Evolutionary conservation across 2,888 invertebrate species (phyloP).

Genomic region (Sphecodes monilicornis): DNA sequence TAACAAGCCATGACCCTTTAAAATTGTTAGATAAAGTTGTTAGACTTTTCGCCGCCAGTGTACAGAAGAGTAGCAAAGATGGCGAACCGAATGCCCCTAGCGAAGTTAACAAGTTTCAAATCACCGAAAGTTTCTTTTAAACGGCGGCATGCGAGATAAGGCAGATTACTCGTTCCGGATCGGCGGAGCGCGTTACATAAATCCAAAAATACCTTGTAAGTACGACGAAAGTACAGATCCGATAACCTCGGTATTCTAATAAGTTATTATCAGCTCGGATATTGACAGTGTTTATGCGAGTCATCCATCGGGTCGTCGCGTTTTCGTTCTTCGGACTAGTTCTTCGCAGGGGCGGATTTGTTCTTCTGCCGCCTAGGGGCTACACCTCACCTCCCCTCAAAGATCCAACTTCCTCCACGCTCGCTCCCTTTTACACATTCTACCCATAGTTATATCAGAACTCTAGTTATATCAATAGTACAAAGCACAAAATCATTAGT

Average conservation of each 20-base stretch:
- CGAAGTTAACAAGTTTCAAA: not conserved
- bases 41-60: not conserved
- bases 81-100: not conserved
- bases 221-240: slow-evolving; percentile 16
- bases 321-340: not conserved
- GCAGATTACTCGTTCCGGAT: not conserved
- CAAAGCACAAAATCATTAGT: too few relatives aligned
- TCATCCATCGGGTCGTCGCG: not conserved
- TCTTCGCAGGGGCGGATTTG: not conserved
- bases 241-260: slow-evolving; percentile 39
- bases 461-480: too few relatives aligned
- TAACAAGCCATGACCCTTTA: too few relatives aligned
- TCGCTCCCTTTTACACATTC: too few relatives aligned
- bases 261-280: slow-evolving; percentile 21
- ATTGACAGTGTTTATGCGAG: slow-evolving; percentile 25
- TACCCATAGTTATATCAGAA: too few relatives aligned
- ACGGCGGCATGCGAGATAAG: not conserved
- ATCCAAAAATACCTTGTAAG: slow-evolving; percentile 34
- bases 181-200: not conserved
- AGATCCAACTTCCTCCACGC: too few relatives aligned
- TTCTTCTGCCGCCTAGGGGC: too few relatives aligned
- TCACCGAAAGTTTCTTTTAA: not conserved
- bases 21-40: too few relatives aligned
- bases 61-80: not conserved
- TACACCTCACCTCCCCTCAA: too few relatives aligned